These are phyloP conservation scores for Tetheella fluctuosa DNA, from an alignment of 2,888 invertebrate genomes.

Conservation along the genomic window DNA sequence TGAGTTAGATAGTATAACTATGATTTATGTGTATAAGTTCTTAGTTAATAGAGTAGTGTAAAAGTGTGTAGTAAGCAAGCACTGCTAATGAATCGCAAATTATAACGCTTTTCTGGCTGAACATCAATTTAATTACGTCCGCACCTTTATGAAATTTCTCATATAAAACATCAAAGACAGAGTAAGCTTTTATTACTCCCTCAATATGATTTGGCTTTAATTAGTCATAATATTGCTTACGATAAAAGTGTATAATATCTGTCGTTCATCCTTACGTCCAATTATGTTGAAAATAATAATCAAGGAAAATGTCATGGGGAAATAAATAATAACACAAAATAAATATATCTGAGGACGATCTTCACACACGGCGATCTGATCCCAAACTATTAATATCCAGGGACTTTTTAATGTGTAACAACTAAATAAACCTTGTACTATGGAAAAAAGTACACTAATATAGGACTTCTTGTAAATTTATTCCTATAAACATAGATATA, in stretches of 20 bases:
- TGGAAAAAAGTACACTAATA: no score
- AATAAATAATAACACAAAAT: background rate
- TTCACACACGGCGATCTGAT: no score
- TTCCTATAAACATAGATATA: no score
- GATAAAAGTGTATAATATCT: background rate
- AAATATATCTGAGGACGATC: no score
- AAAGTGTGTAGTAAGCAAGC: constrained; percentile 43
- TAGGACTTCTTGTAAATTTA: no score
- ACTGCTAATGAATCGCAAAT: constrained; percentile 60
- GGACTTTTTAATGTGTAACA: no score
- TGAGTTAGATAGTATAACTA: background rate
- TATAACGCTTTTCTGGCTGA: constrained; percentile 51
- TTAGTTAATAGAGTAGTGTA: constrained; percentile 23
- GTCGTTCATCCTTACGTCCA: background rate
- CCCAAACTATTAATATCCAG: no score
- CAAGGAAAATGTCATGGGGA: background rate
- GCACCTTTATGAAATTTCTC: constrained; percentile 42
- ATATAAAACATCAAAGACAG: constrained; percentile 44
- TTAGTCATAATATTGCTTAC: background rate
- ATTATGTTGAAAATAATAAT: background rate
- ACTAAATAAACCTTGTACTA: no score
- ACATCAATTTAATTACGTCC: constrained; percentile 57
- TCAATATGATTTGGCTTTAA: constrained; percentile 1
- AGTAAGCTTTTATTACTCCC: constrained; percentile 8
- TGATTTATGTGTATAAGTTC: constrained; percentile 10